Conservation (phyloP, 2,797 vertebrate genomes). For the Anguilla anguilla region DNA sequence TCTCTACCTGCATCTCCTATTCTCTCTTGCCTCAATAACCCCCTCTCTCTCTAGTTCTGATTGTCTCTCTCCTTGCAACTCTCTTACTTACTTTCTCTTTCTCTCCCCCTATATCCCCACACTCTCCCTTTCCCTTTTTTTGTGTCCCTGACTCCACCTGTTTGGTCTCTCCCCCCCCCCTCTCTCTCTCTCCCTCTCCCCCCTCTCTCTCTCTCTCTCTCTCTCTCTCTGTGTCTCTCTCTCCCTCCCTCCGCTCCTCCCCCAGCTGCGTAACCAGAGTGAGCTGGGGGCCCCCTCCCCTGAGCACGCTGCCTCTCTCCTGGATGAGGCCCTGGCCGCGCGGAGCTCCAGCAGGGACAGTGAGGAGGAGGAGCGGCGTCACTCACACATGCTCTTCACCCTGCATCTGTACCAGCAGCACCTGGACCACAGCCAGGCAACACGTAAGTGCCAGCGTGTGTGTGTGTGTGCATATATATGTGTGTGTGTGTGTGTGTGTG, state of each 20-base stretch:
- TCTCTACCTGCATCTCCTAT: slow-evolving; percentile 18
- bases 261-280: slow-evolving; percentile 92
- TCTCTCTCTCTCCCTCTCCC: not conserved
- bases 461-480: slow-evolving; percentile 11
- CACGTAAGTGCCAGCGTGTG: slow-evolving; percentile 71
- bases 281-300: slow-evolving; percentile 91
- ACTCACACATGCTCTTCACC: slow-evolving; percentile 96
- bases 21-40: not conserved
- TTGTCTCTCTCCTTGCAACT: not conserved
- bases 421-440: slow-evolving; percentile 79
- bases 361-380: slow-evolving; percentile 79
- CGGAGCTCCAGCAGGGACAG: slow-evolving; percentile 81
- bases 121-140: not conserved
- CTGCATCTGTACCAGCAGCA: slow-evolving; percentile 88
- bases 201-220: not conserved
- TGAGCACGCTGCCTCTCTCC: slow-evolving; percentile 89
- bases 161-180: slow-evolving; percentile 32
- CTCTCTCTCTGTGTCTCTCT: not conserved
- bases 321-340: slow-evolving; percentile 90
- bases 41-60: not conserved
- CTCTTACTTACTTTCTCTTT: not conserved
- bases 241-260: slow-evolving; percentile 13
- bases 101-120: not conserved
- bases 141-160: not conserved
- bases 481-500: slow-evolving; percentile 18